Evolutionary conservation across 2,113 vertebrate genomes (phyloP), one percentile per base, ranked within the genome.

Genomic region (Columba janthina): DNA sequence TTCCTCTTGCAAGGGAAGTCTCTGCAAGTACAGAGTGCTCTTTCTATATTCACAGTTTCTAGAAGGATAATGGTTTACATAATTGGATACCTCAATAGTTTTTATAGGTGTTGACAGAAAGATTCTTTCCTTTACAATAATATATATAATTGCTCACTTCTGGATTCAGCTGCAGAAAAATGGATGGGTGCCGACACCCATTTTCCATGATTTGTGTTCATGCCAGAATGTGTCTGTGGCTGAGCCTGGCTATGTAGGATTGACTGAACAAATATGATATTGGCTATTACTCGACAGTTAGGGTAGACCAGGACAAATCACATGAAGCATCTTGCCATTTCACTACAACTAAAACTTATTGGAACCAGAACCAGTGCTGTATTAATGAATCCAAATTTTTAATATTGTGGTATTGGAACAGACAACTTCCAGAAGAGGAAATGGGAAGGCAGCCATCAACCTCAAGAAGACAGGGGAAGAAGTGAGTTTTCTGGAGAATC

Each of bases 361-460:
- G 76, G 67, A 96, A 81, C 17, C 64, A 88, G 40, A 79, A 94
- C 18, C 12, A 9, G 36, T 11, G 25, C 21, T 46, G 15, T 31
- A 80, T 78, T 86, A 90, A 88, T 5, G 36, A 88, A 86, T 90
- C 36, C 75, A 92, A 65, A 88, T 64, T 88, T 93, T 93, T 78
- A 65, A 61, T 92, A 11, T 60, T 78, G 88, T 81, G 82, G 79
- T 97, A 90, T 93, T 92, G 95, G 88, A 97, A 81, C 76, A 86
- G 76, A 58, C 44, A 72, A 11, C 34, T 86, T 96, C 95, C 90
- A 93, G 76, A 90, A 88, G 85, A 94, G 85, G 79, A 96, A 97
- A 77, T 51, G 73, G 92, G 94, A 96, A 95, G 69, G 50, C 82
- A 93, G 94, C 90, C 90, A 97, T n/a, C 72, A 77, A 80, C 90